Base-by-base conservation (phyloP, 2,888 invertebrate species). In the Nomada ruficornis region DNA sequence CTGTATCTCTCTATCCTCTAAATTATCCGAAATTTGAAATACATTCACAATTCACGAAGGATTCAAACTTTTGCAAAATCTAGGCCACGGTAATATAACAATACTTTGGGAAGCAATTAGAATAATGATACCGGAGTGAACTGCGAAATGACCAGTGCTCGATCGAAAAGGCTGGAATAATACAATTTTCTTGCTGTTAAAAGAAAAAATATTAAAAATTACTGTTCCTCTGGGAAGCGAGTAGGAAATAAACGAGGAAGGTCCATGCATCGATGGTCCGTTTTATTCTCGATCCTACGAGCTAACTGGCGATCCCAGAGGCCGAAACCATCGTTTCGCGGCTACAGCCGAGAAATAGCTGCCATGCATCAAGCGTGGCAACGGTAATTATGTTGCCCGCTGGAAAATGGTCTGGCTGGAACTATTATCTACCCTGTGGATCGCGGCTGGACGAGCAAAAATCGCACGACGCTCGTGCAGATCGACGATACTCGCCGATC, bases 311-410 rank as follows among this genome's bases (percentile, higher is more conserved):
- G 47, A 64, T 47, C 18, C 47, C 15, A 50, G 50, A 29, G 50
- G 10, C 36, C 18, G 20, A 23, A 67, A 60, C 59, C 57, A 54
- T 62, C 44, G 80, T 73, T 47, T 57, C 42, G 54, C 57, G 50
- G 81, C 59, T 11, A 15, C n/a, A 29, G 57, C 42, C 36, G 57
- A 83, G 63, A 80, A 81, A 84, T 71, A 68, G 71, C 26, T 3
- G 69, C 69, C 26, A 81, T 71, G 55, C n/a, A 83, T 81, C 62
- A 81, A 68, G 55, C 64, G 77, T 73, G 62, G 68, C 76, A 75
- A 73, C 13, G 44, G 62, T 72, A 83, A 85, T 85, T 85, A 85
- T 69, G 85, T 80, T 77, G 50, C 26, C 69, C 29, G 29, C 29
- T 62, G 62, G 85, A 73, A 72, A 84, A 79, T 67, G 55, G 62